phyloP scores from a whole-genome alignment of 2,888 invertebrate genomes.

The Epinotia brunnichana region DNA sequence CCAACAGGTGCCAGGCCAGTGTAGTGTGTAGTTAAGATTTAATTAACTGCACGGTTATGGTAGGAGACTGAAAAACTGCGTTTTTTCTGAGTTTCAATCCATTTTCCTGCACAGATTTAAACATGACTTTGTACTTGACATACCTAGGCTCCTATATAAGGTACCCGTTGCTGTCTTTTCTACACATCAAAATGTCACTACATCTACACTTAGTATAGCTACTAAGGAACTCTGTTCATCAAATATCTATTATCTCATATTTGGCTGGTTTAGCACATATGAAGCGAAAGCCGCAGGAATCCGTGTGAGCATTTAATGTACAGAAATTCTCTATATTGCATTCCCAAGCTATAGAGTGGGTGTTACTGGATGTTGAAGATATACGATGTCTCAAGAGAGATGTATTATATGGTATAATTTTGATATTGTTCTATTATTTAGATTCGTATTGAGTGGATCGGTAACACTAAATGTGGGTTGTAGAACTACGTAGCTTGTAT shows the following conservation, averaged over 20 bases:
- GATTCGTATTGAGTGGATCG: background rate
- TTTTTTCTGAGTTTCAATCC: no score
- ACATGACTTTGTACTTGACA: no score
- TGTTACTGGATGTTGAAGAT: slow-evolving; percentile 31
- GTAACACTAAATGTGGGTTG: background rate
- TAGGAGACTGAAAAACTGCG: no score
- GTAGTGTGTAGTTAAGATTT: no score
- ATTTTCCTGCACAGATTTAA: no score
- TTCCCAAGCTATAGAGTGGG: slow-evolving; percentile 53
- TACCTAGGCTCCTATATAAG: no score
- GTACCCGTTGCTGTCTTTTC: no score
- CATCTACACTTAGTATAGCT: no score
- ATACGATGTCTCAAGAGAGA: slow-evolving; percentile 13
- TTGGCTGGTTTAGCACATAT: slow-evolving; percentile 15
- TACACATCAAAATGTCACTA: no score
- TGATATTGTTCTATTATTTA: background rate
- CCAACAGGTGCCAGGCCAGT: no score
- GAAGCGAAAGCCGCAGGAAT: slow-evolving; percentile 58
- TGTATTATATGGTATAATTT: background rate
- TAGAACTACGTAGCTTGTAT: background rate
- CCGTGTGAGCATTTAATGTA: slow-evolving; percentile 63
- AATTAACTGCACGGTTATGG: no score
- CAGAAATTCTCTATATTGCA: slow-evolving; percentile 54
- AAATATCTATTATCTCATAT: slow-evolving; percentile 10
- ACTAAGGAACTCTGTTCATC: slow-evolving; percentile 8